These are phyloP conservation scores for Chesias legatella DNA, from an alignment of 2,888 invertebrate genomes.

Conservation along the genomic window DNA sequence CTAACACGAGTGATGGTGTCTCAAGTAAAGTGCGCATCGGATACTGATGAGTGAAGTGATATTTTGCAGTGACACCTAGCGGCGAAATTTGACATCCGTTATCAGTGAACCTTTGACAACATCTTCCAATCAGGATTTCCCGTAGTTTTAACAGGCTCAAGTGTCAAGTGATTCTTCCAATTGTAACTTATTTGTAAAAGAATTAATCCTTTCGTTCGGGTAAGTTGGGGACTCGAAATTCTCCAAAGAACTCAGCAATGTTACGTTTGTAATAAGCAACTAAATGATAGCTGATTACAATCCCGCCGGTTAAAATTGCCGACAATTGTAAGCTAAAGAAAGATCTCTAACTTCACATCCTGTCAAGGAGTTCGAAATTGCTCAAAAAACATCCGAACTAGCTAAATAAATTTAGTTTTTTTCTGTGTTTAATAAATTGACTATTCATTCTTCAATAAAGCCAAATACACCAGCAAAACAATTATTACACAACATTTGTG, in stretches of 20 bases:
- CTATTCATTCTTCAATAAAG: too few relatives aligned
- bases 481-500: too few relatives aligned
- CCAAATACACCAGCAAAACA: too few relatives aligned
- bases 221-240: background rate
- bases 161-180: slow-evolving; percentile 38
- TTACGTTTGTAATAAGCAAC: too few relatives aligned
- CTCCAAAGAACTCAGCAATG: too few relatives aligned
- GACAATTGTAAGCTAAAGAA: slow-evolving; percentile 10
- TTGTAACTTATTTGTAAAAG: too few relatives aligned
- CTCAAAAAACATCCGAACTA: too few relatives aligned
- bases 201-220: too few relatives aligned
- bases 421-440: too few relatives aligned
- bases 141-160: slow-evolving; percentile 36
- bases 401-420: too few relatives aligned
- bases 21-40: slow-evolving; percentile 21
- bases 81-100: slow-evolving; percentile 31
- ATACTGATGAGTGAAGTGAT: slow-evolving; percentile 35
- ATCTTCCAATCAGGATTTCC: slow-evolving; percentile 47
- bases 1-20: slow-evolving; percentile 23
- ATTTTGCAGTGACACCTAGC: slow-evolving; percentile 57
- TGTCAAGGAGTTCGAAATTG: too few relatives aligned
- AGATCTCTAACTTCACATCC: too few relatives aligned
- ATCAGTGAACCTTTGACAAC: slow-evolving; percentile 33
- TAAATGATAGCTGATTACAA: slow-evolving; percentile 17
- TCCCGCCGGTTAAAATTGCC: slow-evolving; percentile 39